phyloP scores from a whole-genome alignment of 2,113 vertebrate genomes.

The cat (Felis catus) region DNA sequence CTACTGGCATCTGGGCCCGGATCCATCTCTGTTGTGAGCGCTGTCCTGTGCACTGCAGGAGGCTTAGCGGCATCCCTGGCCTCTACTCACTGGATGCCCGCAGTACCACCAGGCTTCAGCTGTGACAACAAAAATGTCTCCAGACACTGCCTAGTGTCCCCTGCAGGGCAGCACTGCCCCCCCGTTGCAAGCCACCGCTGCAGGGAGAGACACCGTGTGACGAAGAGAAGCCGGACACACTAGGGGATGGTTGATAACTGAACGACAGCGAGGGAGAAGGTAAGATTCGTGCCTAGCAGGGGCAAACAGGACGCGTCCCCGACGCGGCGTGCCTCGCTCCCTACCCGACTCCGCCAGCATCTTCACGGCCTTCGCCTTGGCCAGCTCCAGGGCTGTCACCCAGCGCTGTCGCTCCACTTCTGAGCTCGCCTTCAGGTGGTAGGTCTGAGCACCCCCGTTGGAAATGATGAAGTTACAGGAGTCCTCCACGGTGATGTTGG shows the following conservation, averaged over 20 bases:
- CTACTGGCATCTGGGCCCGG: not conserved
- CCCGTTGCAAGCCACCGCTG: not conserved
- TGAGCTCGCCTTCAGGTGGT: conserved; percentile 96
- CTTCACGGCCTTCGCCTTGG: conserved; percentile 95
- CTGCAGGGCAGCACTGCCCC: not conserved
- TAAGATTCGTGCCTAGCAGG: not conserved
- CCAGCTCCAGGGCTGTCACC: conserved; percentile 96
- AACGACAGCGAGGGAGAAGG: not conserved
- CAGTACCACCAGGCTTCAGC: not conserved
- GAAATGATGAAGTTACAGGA: conserved; percentile 98
- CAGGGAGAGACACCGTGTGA: not conserved
- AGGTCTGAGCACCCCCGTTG: conserved; percentile 96
- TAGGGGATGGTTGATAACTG: not conserved
- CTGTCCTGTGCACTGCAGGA: not conserved
- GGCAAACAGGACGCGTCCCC: not conserved
- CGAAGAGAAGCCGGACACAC: not conserved
- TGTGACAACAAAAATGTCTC: not conserved
- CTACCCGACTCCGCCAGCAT: conserved; percentile 96
- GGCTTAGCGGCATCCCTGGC: not conserved
- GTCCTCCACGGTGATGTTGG: conserved; percentile 96
- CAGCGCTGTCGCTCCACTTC: conserved; percentile 97
- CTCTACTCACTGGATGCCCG: not conserved
- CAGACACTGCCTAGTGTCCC: not conserved
- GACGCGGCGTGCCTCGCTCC: not conserved
- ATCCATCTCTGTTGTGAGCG: not conserved